Conservation (phyloP, 2,888 invertebrate species). For the Sinelater perroti region DNA sequence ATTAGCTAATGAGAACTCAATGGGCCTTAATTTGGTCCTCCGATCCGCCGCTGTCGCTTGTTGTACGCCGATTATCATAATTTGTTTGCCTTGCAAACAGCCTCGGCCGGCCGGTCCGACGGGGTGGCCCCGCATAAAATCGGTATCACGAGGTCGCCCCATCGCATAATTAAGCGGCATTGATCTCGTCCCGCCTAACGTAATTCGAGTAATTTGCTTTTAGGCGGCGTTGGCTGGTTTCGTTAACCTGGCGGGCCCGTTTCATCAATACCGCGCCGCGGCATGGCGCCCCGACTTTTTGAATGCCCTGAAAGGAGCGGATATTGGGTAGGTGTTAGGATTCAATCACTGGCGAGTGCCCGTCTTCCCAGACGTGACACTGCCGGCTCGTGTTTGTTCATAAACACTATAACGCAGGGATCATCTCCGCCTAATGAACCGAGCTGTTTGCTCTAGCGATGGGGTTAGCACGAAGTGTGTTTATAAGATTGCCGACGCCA, state of each 20-base stretch:
- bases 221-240: too few species aligned
- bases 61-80: slow-evolving; percentile 52
- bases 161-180: slow-evolving; percentile 20
- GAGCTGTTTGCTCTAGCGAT: slow-evolving; percentile 56
- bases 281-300: too few species aligned
- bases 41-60: slow-evolving; percentile 42
- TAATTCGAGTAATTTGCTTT: background rate
- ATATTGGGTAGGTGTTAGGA: slow-evolving; percentile 14
- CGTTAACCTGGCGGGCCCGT: too few species aligned
- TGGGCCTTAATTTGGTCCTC: slow-evolving; percentile 51
- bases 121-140: slow-evolving; percentile 18
- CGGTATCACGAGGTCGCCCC: slow-evolving; percentile 11
- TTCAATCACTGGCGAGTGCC: slow-evolving; percentile 30
- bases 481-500: slow-evolving; percentile 40
- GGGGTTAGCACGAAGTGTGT: slow-evolving; percentile 49
- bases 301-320: background rate
- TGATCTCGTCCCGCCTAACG: slow-evolving; percentile 16
- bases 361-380: slow-evolving; percentile 53
- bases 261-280: too few species aligned
- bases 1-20: slow-evolving; percentile 57
- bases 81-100: slow-evolving; percentile 54
- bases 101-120: slow-evolving; percentile 21
- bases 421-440: slow-evolving; percentile 60
- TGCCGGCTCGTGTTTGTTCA: slow-evolving; percentile 57
- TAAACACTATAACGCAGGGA: slow-evolving; percentile 61